Conservation (phyloP, 2,888 invertebrate genomes). For the Rhaphigaster nebulosa region DNA sequence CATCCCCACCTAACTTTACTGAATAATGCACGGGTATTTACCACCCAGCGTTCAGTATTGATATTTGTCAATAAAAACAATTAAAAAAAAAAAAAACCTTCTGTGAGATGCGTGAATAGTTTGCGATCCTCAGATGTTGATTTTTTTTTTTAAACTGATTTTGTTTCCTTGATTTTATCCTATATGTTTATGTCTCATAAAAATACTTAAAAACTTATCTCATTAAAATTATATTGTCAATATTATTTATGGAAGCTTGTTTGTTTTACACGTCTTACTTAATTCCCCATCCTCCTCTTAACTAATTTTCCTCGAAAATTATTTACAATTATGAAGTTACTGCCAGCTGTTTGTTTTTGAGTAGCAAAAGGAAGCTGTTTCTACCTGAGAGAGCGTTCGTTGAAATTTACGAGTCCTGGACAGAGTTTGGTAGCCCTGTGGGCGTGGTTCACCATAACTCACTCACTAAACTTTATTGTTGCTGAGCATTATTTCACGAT, state of each 20-base stretch:
- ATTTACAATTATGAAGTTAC: not conserved
- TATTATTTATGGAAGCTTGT: not conserved
- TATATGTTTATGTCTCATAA: too few species aligned
- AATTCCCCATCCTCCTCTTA: not conserved
- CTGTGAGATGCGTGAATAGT: too few species aligned
- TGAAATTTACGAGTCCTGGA: constrained; percentile 20
- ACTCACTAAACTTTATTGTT: constrained; percentile 51
- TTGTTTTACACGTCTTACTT: not conserved
- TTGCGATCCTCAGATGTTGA: too few species aligned
- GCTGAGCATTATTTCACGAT: constrained; percentile 8
- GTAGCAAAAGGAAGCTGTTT: constrained; percentile 31
- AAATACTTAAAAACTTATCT: too few species aligned
- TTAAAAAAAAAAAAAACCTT: too few species aligned
- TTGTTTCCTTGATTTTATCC: too few species aligned
- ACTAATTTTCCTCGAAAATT: not conserved
- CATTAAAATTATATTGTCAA: not conserved
- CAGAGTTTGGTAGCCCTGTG: constrained; percentile 49
- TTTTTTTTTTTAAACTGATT: not conserved
- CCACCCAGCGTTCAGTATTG: too few species aligned
- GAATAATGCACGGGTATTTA: too few species aligned
- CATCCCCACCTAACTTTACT: too few species aligned
- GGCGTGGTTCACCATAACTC: constrained; percentile 50
- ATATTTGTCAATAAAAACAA: too few species aligned
- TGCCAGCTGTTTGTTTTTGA: constrained; percentile 38
- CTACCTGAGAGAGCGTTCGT: constrained; percentile 3